Conservation (phyloP, 1,140 invertebrate species). For the Leptinotarsa undecemlineata region DNA sequence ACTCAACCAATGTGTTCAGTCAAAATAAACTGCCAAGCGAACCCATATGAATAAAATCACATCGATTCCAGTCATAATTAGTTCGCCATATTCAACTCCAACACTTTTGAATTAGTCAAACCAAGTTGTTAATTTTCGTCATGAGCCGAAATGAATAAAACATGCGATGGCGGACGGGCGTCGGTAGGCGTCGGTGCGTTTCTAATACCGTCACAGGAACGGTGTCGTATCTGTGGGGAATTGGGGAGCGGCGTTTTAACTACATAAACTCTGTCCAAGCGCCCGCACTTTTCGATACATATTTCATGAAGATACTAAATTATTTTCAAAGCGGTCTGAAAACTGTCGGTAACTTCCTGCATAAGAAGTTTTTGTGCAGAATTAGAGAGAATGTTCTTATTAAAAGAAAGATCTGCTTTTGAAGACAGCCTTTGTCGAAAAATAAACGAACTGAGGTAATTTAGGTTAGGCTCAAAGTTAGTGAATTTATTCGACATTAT, state of each 20-base stretch:
- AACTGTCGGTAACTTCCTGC: background rate
- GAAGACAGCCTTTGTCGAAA: no score
- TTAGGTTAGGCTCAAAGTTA: no score
- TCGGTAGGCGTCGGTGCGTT: conserved; percentile 3
- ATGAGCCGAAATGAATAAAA: conserved; percentile 8
- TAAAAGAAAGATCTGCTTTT: no score
- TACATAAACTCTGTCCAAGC: conserved; percentile 7
- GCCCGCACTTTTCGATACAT: background rate
- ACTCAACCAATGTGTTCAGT: no score
- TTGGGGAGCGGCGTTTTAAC: background rate
- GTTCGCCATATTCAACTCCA: background rate
- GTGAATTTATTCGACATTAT: no score
- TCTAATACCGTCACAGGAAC: conserved; percentile 1
- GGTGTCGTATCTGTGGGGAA: background rate
- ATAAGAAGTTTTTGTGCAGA: background rate
- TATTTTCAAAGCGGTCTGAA: background rate
- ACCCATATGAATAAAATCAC: no score
- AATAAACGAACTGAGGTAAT: no score
- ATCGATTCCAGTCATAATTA: no score
- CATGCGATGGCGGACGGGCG: conserved; percentile 2
- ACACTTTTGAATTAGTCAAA: conserved; percentile 1
- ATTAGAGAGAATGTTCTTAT: no score
- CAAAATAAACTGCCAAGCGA: no score
- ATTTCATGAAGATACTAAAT: background rate
- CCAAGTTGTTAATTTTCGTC: conserved; percentile 1